Base-by-base conservation (phyloP, 2,113 vertebrate species). In the Romanogobio albipinnatus region DNA sequence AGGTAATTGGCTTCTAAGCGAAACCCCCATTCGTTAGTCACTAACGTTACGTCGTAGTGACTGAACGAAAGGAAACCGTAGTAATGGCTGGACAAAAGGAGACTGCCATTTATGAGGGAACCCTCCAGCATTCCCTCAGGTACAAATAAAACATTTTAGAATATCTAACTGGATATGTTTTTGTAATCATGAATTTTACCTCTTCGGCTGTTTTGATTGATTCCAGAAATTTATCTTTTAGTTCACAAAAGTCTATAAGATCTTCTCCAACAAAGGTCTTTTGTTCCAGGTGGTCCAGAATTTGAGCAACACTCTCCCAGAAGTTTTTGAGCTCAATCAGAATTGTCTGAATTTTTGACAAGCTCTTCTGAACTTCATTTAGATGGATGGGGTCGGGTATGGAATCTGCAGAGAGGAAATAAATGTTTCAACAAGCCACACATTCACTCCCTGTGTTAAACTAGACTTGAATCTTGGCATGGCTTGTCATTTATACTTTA, bases 321-420 rank as follows among this genome's bases (percentile, higher is more conserved):
- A 76, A 76, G 74, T 33, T 10, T 64, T 3, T 19, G 4, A 81
- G 59, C n/a, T 81, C 1, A 24, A 10, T 4, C 14, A 81, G 36
- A 64, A 81, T 73, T 9, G 8, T 2, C 7, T 74, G 81, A 71
- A 73, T 74, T 83, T 61, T 59, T 10, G 49, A 3, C 81, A 83
- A 58, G 47, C 33, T 43, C 0, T 1, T 2, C 68, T 74, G 81
- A 9, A 83, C 81, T 0, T 83, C 51, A 17, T 1, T 0, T 26
- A 82, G 68, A 56, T 82, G 9, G 66, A 58, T 1, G 13, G 81
- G 81, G 19, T 71, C 9, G 1, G 81, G 81, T 8, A 82, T 71
- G 22, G 64, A 45, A 2, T 10, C 80, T 82, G 61, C 3, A 26
- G n/a, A 45, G 66, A 13, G 9, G 43, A 14, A 82, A 33, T 5